Conservation (phyloP, 2,113 vertebrate species). For the Montifringilla adamsi region DNA sequence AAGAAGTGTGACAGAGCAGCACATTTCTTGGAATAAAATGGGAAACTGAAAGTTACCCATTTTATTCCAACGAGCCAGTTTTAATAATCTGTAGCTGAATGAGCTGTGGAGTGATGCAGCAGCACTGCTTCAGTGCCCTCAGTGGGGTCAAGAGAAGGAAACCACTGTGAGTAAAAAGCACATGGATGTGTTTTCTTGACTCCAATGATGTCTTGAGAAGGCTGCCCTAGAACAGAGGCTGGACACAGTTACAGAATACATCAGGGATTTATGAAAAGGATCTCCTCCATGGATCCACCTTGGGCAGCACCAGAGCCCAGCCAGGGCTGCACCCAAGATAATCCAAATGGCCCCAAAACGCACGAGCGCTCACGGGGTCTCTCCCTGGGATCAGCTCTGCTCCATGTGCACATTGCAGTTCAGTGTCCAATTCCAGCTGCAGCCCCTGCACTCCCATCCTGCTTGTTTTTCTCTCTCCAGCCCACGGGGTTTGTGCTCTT, state of each 20-base stretch:
- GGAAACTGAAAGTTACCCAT: not conserved
- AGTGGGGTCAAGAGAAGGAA: not conserved
- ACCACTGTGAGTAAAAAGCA: not conserved
- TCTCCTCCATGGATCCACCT: not conserved
- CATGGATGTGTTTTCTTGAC: not conserved
- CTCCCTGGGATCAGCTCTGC: too few species aligned
- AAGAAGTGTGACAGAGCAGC: not conserved
- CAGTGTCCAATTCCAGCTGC: not conserved
- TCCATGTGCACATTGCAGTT: not conserved
- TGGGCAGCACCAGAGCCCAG: not conserved
- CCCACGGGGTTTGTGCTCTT: not conserved
- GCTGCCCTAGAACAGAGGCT: not conserved
- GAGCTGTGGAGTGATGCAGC: not conserved
- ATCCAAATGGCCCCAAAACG: too few species aligned
- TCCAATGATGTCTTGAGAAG: not conserved
- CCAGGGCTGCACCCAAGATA: not conserved
- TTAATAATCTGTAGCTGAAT: not conserved
- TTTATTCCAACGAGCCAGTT: too few species aligned
- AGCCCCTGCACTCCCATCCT: not conserved
- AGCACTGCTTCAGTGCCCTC: not conserved
- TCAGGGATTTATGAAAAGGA: not conserved
- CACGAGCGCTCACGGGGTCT: too few species aligned
- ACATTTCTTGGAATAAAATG: not conserved
- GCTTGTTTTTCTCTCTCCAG: not conserved
- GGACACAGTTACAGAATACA: accelerated